Evolutionary conservation across 1,140 invertebrate species (phyloP), one percentile per base, ranked within the genome.

Genomic region (Holcopasites calliopsidis): DNA sequence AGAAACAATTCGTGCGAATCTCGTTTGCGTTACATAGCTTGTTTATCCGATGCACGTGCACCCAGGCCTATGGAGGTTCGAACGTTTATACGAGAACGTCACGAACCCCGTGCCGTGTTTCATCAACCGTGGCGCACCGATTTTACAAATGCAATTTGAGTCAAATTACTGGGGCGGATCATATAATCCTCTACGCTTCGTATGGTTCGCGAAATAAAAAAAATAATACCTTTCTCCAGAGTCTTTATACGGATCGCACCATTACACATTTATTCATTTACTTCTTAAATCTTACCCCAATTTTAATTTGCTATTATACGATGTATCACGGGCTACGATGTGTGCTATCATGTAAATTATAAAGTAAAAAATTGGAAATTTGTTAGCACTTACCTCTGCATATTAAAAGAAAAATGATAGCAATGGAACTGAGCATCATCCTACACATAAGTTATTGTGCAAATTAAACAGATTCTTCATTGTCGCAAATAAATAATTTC

Each of bases 71-170:
- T 61, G 33, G 61, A 50, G 52, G 28, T 33, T 49, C 52, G 72
- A 79, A 79, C 71, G 82, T 83, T 83, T 83, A 83, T 38, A 57
- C 77, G 52, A n/a, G 28, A 72, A 83, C 72, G 44, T 79, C 80
- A 79, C 80, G 72, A 77, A 76, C 68, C 62, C 55, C 76, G 71
- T 76, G 18, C 68, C 61, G 42, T 35, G 62, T 79, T 79, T 76
- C 42, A 69, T 73, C 80, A 70, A 83, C 57, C 70, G 18, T 35
- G 21, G 49, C 66, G 47, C 77, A 66, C n/a, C n/a, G 49, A 80
- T 80, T 80, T 80, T 73, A 55, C 54, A 50, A 62, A 72, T 33
- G 54, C 61, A 71, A 73, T 78, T 80, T 52, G 70, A 79, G 44
- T 78, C 42, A 49, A 54, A 68, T 62, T 49, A 33, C 49, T 33